A percentile compares a stretch with the other conserved stretches of the same genome.
phyloP scores from a whole-genome alignment of 2,888 invertebrate genomes.

The Caenorhabditis wallacei region DNA sequence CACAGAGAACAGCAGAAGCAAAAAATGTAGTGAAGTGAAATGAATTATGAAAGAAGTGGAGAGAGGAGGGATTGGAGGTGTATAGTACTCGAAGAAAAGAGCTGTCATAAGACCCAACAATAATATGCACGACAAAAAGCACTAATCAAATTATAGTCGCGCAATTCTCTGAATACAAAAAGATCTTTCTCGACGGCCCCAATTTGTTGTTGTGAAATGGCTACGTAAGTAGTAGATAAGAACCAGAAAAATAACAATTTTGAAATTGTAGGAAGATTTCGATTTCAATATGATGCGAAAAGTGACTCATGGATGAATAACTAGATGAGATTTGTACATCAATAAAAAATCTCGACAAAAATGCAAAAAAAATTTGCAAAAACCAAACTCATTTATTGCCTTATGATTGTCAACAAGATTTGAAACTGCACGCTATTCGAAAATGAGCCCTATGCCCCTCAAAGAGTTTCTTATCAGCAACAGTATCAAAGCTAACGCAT shows the following conservation, averaged over 20 bases:
- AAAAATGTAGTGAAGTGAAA: not conserved
- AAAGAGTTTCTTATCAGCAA: slow-evolving; percentile 23
- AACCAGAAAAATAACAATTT: not conserved
- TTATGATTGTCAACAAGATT: not conserved
- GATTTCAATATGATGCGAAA: not conserved
- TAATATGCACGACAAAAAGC: slow-evolving; percentile 15
- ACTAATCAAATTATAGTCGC: slow-evolving; percentile 39
- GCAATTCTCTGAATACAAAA: slow-evolving; percentile 3
- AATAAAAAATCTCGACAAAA: no score
- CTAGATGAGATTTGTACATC: not conserved
- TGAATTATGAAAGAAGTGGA: slow-evolving; percentile 26
- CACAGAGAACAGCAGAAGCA: not conserved
- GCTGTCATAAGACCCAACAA: slow-evolving; percentile 23
- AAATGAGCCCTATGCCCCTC: slow-evolving; percentile 27
- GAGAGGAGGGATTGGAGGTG: slow-evolving; percentile 11
- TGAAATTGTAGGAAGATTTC: no score
- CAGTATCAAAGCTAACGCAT: slow-evolving; percentile 14
- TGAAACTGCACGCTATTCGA: slow-evolving; percentile 28
- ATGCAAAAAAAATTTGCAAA: not conserved
- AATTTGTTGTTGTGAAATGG: no score
- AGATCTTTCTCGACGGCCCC: no score
- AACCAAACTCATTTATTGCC: not conserved
- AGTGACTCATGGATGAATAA: not conserved
- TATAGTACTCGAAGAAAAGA: slow-evolving; percentile 32
- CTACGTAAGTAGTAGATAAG: no score